Conservation (phyloP, 2,888 invertebrate species). For the Tenodera sinensis region DNA sequence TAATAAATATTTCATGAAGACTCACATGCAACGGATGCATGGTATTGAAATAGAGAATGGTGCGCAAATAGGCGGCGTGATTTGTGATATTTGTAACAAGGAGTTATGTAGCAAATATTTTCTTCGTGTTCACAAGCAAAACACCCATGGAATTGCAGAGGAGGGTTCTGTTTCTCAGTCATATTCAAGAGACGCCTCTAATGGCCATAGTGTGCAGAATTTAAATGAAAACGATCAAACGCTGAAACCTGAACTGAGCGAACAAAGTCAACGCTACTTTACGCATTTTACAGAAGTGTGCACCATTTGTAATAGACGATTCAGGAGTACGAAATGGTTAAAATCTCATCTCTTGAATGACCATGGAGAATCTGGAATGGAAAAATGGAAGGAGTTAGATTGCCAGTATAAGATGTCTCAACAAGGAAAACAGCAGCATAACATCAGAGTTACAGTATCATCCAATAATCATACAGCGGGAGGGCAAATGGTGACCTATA, state of each 20-base stretch:
- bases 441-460: background rate
- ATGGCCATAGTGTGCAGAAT: constrained; percentile 34
- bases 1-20: constrained; percentile 99
- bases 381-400: constrained; percentile 60
- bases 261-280: constrained; percentile 60
- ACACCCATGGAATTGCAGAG: constrained; percentile 93
- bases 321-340: constrained; percentile 83
- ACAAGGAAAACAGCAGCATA: constrained; percentile 30
- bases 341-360: constrained; percentile 83
- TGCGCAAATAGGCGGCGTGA: constrained; percentile 87
- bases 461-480: background rate
- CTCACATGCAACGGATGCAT: constrained; percentile 98
- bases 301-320: constrained; percentile 80
- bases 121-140: constrained; percentile 94
- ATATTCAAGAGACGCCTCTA: constrained; percentile 37
- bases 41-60: constrained; percentile 92
- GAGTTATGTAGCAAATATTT: constrained; percentile 98
- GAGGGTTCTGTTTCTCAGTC: constrained; percentile 53
- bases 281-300: constrained; percentile 73
- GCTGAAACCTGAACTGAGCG: constrained; percentile 54
- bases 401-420: constrained; percentile 43
- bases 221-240: constrained; percentile 44
- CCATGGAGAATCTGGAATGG: constrained; percentile 67
- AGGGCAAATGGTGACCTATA: constrained; percentile 30
- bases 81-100: constrained; percentile 97